Evolutionary conservation across 2,888 invertebrate species (phyloP).

Genomic region (Galerucella calmariensis): DNA sequence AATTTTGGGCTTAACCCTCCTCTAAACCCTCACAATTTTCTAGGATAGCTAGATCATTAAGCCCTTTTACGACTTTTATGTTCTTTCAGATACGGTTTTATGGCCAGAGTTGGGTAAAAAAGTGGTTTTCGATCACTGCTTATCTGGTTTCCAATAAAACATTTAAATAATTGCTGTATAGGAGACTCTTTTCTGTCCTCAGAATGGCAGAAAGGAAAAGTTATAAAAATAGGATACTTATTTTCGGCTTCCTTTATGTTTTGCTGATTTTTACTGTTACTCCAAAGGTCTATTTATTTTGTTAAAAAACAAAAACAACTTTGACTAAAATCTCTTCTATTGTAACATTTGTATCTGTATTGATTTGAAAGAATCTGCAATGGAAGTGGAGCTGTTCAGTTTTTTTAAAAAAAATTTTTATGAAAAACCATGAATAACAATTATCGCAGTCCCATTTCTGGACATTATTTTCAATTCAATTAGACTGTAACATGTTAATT

Average conservation of each 20-base stretch:
- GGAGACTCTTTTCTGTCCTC: not conserved
- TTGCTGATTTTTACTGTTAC: too few relatives aligned
- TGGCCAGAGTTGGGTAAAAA: constrained; percentile 22
- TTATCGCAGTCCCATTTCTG: too few relatives aligned
- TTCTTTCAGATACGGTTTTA: constrained; percentile 31
- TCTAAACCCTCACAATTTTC: constrained; percentile 23
- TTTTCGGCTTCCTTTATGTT: not conserved
- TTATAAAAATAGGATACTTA: not conserved
- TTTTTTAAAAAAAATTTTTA: too few relatives aligned
- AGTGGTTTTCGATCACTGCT: constrained; percentile 27
- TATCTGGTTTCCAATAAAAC: constrained; percentile 15
- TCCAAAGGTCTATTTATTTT: too few relatives aligned
- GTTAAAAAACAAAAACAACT: too few relatives aligned
- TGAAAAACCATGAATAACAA: too few relatives aligned
- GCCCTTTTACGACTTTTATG: constrained; percentile 30
- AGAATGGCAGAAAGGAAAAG: not conserved
- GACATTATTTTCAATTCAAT: too few relatives aligned
- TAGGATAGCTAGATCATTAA: constrained; percentile 32
- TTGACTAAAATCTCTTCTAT: too few relatives aligned
- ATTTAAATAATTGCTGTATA: constrained; percentile 2
- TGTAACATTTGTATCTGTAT: not conserved
- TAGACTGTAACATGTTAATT: too few relatives aligned
- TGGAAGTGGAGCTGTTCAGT: not conserved
- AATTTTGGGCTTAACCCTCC: constrained; percentile 28
- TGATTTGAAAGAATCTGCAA: not conserved